Evolutionary conservation across 2,888 invertebrate genomes (phyloP).

Genomic region (Altica lythri): DNA sequence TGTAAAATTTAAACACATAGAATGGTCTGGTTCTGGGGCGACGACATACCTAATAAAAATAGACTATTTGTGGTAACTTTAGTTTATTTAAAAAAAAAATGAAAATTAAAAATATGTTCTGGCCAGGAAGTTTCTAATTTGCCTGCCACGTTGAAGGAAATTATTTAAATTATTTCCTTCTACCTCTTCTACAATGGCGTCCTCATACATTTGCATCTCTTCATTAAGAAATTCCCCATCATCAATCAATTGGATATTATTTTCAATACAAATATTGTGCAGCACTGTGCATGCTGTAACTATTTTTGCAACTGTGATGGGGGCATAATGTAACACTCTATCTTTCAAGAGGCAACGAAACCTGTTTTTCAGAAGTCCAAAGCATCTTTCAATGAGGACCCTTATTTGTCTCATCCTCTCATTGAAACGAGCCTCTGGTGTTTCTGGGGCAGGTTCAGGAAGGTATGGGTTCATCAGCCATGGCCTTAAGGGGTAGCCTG

Average conservation of each 20-base stretch:
- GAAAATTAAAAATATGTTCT: not conserved
- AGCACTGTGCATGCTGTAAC: too few species aligned
- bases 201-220: not conserved
- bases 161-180: not conserved
- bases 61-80: not conserved
- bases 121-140: not conserved
- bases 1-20: too few species aligned
- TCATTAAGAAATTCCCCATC: not conserved
- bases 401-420: not conserved
- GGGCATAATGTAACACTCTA: too few species aligned
- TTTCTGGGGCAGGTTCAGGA: conserved; percentile 3
- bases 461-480: not conserved
- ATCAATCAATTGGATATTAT: not conserved
- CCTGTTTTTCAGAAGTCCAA: too few species aligned
- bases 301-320: too few species aligned
- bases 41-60: too few species aligned
- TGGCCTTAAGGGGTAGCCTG: not conserved
- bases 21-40: too few species aligned
- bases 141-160: conserved; percentile 1
- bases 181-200: not conserved
- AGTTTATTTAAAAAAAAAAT: too few species aligned
- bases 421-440: not conserved
- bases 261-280: too few species aligned
- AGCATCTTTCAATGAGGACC: not conserved
- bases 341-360: too few species aligned